Conservation (phyloP, 2,888 invertebrate genomes). For the Polyommatus iphigenia region DNA sequence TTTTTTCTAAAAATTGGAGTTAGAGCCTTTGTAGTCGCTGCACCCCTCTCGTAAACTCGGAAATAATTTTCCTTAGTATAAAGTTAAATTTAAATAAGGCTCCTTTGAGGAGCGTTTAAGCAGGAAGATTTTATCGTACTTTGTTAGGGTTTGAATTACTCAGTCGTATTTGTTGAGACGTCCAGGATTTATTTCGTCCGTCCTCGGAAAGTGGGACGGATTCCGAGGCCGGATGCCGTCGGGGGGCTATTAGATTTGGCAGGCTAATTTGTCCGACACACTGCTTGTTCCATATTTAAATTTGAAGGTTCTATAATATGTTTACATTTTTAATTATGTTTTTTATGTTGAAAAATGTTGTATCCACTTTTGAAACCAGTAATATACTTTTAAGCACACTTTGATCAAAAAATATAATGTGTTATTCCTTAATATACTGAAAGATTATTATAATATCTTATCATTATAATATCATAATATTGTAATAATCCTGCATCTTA, state of each 20-base stretch:
- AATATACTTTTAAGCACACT: no score
- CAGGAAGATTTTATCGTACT: slow-evolving; percentile 14
- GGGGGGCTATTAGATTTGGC: slow-evolving; percentile 36
- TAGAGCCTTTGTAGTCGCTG: not conserved
- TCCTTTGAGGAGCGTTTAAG: not conserved
- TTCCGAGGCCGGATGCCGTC: slow-evolving; percentile 41
- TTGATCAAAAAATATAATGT: no score
- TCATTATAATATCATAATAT: no score
- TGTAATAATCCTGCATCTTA: no score
- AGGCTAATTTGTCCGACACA: not conserved
- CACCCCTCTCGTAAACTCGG: not conserved
- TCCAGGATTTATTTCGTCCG: slow-evolving; percentile 58
- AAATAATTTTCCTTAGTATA: slow-evolving; percentile 5
- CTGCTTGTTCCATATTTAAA: not conserved
- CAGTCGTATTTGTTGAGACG: slow-evolving; percentile 48
- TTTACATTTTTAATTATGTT: not conserved
- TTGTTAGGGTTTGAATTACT: slow-evolving; percentile 19
- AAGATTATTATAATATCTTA: no score
- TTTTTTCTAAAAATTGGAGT: slow-evolving; percentile 11
- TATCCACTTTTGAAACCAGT: no score
- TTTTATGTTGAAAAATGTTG: no score
- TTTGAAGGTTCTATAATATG: not conserved
- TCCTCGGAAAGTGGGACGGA: slow-evolving; percentile 55
- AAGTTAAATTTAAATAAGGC: slow-evolving; percentile 7
- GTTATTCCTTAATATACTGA: no score